Base-by-base conservation (phyloP, 2,797 vertebrate species). In the Petrocephalus schoutedeni region DNA sequence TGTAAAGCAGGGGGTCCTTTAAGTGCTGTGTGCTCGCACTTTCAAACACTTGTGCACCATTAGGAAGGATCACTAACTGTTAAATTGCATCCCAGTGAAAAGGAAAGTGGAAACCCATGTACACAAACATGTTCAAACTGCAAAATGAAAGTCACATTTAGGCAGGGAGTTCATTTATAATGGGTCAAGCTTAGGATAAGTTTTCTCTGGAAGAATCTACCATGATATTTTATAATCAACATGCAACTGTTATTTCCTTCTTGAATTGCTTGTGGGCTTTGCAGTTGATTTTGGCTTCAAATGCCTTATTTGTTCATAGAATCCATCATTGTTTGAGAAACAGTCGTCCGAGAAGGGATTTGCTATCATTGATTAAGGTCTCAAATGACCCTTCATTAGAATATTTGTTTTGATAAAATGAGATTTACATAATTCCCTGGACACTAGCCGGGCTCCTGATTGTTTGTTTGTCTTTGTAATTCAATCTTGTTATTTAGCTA, bases 291-390 rank as follows among this genome's bases (percentile, higher is more conserved):
- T 49, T 77, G 16, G 41, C 71, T 77, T 49, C 6, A 3, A 77
- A 77, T 77, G 71, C 7, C 2, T 19, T n/a, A 49, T 77, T 77
- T 77, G 71, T 77, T 77, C 71, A 45, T 77, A 49, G 41, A 77
- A 49, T 77, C 71, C 71, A 19, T n/a, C 32, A 77, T 41, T 77
- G 71, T 49, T 41, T 77, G 5, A 77, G 41, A 77, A 77, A 77
- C 6, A 45, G 41, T 45, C 36, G 0, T 77, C 71, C 7, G n/a
- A 49, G 36, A 49, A 19, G 36, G 36, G 71, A 41, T 41, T 41
- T 77, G 71, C 71, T 77, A 9, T 36, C 71, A 77, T 90, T 89
- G 32, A 77, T 77, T 77, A 77, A 77, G 19, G 16, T 77, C 41
- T 49, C 36, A n/a, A 77, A 77, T 77, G 19, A 71, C 28, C 64